These are phyloP conservation scores for Typhlichthys eigenmanni DNA, from an alignment of 2,797 vertebrate genomes.

Conservation along the genomic window DNA sequence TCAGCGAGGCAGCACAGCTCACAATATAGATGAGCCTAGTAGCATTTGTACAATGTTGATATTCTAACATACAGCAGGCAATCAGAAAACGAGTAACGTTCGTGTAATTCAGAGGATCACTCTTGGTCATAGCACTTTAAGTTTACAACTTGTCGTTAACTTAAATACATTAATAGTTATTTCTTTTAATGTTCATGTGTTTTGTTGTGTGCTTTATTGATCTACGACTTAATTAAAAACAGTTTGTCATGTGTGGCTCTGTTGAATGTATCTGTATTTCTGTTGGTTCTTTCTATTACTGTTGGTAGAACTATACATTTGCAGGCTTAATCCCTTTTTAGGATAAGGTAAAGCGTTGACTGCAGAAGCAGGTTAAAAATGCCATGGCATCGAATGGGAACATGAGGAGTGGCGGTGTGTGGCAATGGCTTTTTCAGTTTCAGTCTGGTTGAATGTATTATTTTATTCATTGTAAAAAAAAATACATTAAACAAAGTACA, in stretches of 20 bases:
- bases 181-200: constrained; percentile 29
- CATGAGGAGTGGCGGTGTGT: constrained; percentile 21
- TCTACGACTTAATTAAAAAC: constrained; percentile 22
- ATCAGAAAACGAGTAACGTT: constrained; percentile 9
- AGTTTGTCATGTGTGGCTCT: neutral
- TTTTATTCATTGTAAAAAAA: too few relatives aligned
- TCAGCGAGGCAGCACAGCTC: constrained; percentile 81
- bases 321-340: constrained; percentile 56
- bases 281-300: neutral
- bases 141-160: constrained; percentile 31
- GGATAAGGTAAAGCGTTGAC: constrained; percentile 68
- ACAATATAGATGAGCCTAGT: constrained; percentile 62
- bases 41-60: neutral
- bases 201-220: constrained; percentile 33
- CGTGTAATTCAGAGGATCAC: constrained; percentile 9
- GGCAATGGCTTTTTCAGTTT: neutral
- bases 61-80: constrained; percentile 12
- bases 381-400: constrained; percentile 67
- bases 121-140: neutral
- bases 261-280: neutral
- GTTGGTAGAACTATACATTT: too few relatives aligned
- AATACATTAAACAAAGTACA: neutral
- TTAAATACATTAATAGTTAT: constrained; percentile 23
- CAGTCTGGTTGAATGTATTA: too few relatives aligned
- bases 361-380: constrained; percentile 44